These are phyloP conservation scores for Agrypnus murinus DNA, from an alignment of 2,888 invertebrate species.

Conservation along the genomic window DNA sequence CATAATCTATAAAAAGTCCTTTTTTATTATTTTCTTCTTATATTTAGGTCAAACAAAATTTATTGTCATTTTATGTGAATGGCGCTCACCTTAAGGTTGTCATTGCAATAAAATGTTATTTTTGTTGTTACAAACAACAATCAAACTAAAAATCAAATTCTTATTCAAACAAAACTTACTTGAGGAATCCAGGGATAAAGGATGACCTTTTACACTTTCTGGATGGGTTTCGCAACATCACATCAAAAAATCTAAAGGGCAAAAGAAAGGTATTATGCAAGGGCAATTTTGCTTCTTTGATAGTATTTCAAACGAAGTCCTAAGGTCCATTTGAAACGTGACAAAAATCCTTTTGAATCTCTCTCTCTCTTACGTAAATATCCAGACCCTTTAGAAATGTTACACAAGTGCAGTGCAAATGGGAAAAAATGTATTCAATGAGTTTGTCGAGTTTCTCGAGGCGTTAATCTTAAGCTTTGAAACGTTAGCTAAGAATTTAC, in stretches of 20 bases:
- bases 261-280: not conserved
- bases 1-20: not conserved
- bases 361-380: slow-evolving; percentile 21
- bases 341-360: slow-evolving; percentile 28
- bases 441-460: not conserved
- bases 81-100: not conserved
- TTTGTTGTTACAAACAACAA: not conserved
- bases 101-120: slow-evolving; percentile 6
- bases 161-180: not conserved
- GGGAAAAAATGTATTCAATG: slow-evolving; percentile 6
- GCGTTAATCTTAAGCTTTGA: no score
- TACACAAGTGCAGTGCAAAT: slow-evolving; percentile 21
- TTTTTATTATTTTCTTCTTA: not conserved
- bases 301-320: slow-evolving; percentile 13
- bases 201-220: not conserved
- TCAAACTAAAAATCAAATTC: no score
- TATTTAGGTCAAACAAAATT: not conserved
- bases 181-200: not conserved
- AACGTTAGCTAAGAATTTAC: no score
- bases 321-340: slow-evolving; percentile 30
- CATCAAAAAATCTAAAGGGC: not conserved
- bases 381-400: slow-evolving; percentile 21
- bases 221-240: not conserved
- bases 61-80: not conserved
- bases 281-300: slow-evolving; percentile 1